These are phyloP conservation scores for Dromas ardeola DNA, from an alignment of 2,113 vertebrate genomes.

Conservation along the genomic window DNA sequence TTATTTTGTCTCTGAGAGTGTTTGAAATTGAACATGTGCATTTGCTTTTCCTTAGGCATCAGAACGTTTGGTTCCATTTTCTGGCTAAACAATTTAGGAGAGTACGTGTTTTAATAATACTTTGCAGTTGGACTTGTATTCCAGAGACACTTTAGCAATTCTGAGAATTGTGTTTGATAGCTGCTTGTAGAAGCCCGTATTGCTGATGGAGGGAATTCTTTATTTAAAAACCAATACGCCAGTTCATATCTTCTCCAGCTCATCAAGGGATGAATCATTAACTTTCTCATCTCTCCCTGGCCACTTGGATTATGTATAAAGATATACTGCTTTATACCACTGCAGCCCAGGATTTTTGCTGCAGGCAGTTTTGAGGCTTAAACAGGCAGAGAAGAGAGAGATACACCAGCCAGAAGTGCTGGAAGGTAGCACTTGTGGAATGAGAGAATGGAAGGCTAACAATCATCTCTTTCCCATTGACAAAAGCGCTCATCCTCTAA, in stretches of 20 bases:
- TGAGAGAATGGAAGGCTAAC: neutral
- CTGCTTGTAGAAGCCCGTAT: neutral
- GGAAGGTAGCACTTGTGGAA: neutral
- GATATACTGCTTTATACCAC: neutral
- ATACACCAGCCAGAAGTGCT: neutral
- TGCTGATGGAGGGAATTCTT: neutral
- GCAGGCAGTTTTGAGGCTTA: neutral
- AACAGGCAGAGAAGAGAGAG: neutral
- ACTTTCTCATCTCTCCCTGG: neutral
- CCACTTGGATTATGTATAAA: neutral
- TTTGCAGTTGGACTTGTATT: neutral
- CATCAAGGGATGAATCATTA: neutral
- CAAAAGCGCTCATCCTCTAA: neutral
- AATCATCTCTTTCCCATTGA: neutral
- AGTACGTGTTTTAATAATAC: neutral
- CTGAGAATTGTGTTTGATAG: neutral
- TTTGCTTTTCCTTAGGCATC: neutral
- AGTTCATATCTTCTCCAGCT: neutral
- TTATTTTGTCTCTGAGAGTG: neutral
- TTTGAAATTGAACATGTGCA: neutral
- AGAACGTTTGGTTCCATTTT: conserved; percentile 6
- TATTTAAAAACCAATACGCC: neutral
- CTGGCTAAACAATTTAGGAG: neutral
- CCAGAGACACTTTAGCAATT: neutral
- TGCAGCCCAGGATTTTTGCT: neutral